These are phyloP conservation scores for Sylvicapra grimmia DNA, from an alignment of 2,113 vertebrate genomes.

Conservation along the genomic window DNA sequence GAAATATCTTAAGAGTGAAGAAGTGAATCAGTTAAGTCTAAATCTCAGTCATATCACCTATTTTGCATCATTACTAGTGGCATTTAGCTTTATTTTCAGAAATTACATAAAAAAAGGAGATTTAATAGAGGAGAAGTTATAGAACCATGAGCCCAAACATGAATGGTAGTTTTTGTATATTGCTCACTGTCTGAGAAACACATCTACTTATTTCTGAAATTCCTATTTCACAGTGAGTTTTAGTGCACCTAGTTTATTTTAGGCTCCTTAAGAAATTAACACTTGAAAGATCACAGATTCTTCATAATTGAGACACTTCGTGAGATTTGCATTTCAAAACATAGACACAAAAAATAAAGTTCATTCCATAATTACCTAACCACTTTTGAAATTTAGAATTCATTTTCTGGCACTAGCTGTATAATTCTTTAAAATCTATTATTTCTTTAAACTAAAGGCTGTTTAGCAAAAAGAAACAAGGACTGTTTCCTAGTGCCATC, in stretches of 20 bases:
- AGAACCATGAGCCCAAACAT: not conserved
- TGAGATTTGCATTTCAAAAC: not conserved
- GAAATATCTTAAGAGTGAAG: not conserved
- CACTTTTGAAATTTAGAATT: not conserved
- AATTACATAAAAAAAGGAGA: not conserved
- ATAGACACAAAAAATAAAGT: not conserved
- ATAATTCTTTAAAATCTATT: constrained; percentile 40
- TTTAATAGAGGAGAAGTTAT: not conserved
- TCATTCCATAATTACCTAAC: not conserved
- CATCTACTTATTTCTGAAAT: not conserved
- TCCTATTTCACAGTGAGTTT: not conserved
- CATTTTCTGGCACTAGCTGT: constrained; percentile 8
- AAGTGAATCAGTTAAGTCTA: not conserved
- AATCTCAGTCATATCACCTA: not conserved
- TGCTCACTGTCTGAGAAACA: not conserved
- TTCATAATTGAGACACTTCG: not conserved
- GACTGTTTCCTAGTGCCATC: constrained; percentile 16
- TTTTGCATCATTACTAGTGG: not conserved
- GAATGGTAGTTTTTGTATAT: not conserved
- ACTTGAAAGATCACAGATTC: not conserved
- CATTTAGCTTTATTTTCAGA: not conserved
- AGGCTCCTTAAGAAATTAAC: not conserved
- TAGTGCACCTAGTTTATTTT: not conserved
- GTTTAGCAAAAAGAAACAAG: constrained; percentile 16
- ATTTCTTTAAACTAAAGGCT: constrained; percentile 39